These are phyloP conservation scores for Trichogramma pretiosum DNA, from an alignment of 1,140 invertebrate genomes.

Conservation along the genomic window DNA sequence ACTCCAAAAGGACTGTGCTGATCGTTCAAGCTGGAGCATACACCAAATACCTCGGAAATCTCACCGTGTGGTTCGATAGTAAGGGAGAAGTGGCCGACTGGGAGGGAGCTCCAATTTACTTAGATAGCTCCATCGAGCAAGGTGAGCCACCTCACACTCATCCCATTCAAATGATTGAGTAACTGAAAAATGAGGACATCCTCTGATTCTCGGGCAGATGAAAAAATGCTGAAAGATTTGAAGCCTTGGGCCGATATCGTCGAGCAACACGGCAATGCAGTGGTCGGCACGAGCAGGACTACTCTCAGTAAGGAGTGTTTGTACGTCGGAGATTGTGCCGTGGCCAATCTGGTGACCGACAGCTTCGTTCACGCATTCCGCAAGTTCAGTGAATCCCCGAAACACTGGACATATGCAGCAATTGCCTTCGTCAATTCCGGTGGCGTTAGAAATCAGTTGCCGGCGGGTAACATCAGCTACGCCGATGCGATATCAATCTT, in stretches of 20 bases:
- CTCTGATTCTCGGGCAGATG: constrained; percentile 34
- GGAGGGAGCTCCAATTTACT: constrained; percentile 66
- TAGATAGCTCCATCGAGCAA: constrained; percentile 54
- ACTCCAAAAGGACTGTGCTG: constrained; percentile 52
- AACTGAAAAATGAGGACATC: no score
- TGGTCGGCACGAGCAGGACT: constrained; percentile 51
- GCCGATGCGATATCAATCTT: constrained; percentile 55
- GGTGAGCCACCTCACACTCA: constrained; percentile 38
- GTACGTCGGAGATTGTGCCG: constrained; percentile 58
- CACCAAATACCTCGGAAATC: constrained; percentile 44
- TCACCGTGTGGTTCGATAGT: constrained; percentile 61
- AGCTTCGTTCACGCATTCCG: constrained; percentile 58
- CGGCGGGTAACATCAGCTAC: constrained; percentile 53
- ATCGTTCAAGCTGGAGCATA: constrained; percentile 63
- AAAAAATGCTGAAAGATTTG: constrained; percentile 46
- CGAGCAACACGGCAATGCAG: constrained; percentile 46
- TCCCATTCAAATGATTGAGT: no score
- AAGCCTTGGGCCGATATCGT: constrained; percentile 53
- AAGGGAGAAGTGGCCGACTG: constrained; percentile 59
- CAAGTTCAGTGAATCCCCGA: constrained; percentile 22
- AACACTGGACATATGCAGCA: constrained; percentile 57
- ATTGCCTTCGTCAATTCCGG: constrained; percentile 64
- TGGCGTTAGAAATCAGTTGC: constrained; percentile 55
- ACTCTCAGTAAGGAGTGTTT: constrained; percentile 50
- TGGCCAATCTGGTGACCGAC: constrained; percentile 70